Conservation (phyloP, 2,113 vertebrate species). For the Crotalus helleri region DNA sequence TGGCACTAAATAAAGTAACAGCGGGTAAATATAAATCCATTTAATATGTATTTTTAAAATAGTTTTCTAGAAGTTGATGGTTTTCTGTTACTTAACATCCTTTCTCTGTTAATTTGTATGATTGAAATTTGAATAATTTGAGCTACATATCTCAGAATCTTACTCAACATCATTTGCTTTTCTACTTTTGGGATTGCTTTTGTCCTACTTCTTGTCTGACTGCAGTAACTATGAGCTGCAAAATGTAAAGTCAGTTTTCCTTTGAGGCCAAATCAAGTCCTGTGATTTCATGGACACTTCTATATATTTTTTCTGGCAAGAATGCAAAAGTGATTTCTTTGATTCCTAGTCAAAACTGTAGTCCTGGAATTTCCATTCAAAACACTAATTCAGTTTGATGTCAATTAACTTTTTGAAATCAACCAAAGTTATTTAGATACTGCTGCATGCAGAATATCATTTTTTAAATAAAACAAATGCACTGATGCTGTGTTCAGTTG, state of each 20-base stretch:
- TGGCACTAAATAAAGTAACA: conserved; percentile 95
- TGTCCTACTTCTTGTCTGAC: too few species aligned
- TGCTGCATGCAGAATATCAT: neutral
- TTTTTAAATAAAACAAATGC: neutral
- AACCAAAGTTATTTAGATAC: neutral
- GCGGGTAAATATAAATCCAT: conserved; percentile 67
- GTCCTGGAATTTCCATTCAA: neutral
- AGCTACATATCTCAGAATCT: neutral
- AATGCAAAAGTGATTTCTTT: neutral
- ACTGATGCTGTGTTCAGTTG: neutral
- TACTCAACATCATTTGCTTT: neutral
- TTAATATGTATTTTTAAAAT: neutral
- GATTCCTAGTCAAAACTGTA: neutral
- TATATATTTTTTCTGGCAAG: neutral
- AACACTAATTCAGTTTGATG: neutral
- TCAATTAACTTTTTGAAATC: neutral
- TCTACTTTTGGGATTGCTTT: neutral
- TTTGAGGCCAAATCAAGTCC: neutral
- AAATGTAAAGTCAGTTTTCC: neutral
- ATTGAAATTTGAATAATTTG: neutral
- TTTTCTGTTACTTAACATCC: neutral
- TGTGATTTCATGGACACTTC: neutral
- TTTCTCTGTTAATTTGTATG: neutral
- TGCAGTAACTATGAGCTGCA: neutral
- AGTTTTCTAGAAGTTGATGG: neutral